These are phyloP conservation scores for Mamestra brassicae DNA, from an alignment of 2,888 invertebrate species.

Conservation along the genomic window DNA sequence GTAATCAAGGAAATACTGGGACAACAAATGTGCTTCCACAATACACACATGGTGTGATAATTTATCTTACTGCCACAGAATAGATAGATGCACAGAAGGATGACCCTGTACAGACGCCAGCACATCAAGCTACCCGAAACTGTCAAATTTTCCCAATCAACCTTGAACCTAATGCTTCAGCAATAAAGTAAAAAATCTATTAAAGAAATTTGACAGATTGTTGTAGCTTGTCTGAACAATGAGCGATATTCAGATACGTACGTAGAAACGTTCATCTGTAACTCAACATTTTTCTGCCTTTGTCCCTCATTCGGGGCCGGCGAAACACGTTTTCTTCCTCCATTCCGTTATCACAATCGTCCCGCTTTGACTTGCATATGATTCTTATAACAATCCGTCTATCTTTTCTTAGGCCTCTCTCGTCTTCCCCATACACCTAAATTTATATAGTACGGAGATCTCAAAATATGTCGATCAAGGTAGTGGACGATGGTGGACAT, in stretches of 20 bases:
- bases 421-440: background rate
- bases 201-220: no score
- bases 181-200: no score
- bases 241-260: background rate
- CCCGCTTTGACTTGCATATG: background rate
- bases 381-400: background rate
- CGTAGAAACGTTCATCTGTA: background rate
- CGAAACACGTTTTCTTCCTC: background rate
- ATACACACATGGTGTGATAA: conserved; percentile 48
- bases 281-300: background rate
- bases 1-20: conserved; percentile 53
- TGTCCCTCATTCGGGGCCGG: background rate
- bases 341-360: background rate
- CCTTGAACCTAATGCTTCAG: no score
- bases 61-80: conserved; percentile 60
- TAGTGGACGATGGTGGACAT: no score
- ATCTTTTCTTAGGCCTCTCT: background rate
- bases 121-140: no score
- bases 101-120: no score
- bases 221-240: no score
- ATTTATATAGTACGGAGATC: background rate
- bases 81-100: conserved; percentile 29
- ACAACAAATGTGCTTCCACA: conserved; percentile 45
- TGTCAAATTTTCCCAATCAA: no score
- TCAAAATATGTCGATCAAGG: background rate